A percentile compares a stretch with the other conserved stretches of the same genome.
These are phyloP conservation scores for Pentalonia nigronervosa DNA, from an alignment of 1,140 invertebrate genomes.

Conservation along the genomic window DNA sequence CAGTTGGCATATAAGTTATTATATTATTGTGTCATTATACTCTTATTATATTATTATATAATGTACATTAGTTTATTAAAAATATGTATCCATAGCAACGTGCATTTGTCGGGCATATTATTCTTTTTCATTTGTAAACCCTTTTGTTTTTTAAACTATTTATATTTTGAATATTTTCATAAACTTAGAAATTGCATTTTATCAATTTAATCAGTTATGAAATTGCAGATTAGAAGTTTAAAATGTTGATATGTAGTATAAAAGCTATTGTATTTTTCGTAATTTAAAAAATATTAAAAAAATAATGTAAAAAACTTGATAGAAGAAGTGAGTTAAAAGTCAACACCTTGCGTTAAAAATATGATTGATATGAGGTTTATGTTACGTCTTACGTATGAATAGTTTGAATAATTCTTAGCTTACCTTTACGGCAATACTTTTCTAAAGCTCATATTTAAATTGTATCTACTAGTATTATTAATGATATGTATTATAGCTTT, in stretches of 20 bases:
- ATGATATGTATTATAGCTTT: not conserved
- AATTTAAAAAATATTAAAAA: not conserved
- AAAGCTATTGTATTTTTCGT: not conserved
- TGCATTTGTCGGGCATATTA: not conserved
- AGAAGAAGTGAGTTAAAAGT: no score
- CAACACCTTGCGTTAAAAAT: no score
- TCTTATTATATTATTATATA: not conserved
- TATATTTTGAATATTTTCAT: not conserved
- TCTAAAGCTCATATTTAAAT: not conserved
- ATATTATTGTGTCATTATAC: not conserved
- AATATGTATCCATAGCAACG: not conserved
- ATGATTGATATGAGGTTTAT: not conserved
- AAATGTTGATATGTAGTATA: not conserved
- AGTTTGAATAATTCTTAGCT: not conserved
- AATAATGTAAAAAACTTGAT: no score
- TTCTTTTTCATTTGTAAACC: not conserved
- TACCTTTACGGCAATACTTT: not conserved
- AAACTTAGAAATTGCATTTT: not conserved
- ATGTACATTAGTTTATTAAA: slow-evolving; percentile 16
- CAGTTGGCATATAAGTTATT: not conserved
- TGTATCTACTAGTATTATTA: not conserved
- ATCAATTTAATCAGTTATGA: not conserved
- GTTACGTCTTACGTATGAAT: not conserved
- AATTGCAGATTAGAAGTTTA: not conserved
- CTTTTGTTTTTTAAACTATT: not conserved